Conservation (phyloP, 1,140 invertebrate genomes). For the Ips typographus region DNA sequence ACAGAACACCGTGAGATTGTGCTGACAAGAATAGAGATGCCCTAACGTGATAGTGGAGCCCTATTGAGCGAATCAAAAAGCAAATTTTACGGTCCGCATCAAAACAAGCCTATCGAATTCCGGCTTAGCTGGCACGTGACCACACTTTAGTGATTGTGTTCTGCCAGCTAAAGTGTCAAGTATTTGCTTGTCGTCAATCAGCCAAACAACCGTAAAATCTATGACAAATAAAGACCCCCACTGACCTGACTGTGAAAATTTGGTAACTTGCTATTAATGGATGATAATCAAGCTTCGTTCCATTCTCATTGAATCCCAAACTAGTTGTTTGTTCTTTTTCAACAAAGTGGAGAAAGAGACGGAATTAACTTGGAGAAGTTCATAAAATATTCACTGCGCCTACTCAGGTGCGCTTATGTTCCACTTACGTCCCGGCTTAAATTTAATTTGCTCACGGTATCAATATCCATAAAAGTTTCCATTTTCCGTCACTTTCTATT, state of each 20-base stretch:
- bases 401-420: slow-evolving; percentile 39
- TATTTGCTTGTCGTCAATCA: slow-evolving; percentile 27
- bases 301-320: no score
- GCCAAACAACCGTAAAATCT: slow-evolving; percentile 6
- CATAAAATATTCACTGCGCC: slow-evolving; percentile 27
- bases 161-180: slow-evolving; percentile 13
- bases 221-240: background rate
- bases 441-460: slow-evolving; percentile 38
- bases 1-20: slow-evolving; percentile 18
- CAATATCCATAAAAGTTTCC: slow-evolving; percentile 41
- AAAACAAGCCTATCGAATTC: slow-evolving; percentile 39
- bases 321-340: no score
- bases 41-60: slow-evolving; percentile 9
- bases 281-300: no score
- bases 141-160: slow-evolving; percentile 23
- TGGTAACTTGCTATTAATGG: no score
- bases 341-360: no score
- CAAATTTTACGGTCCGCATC: slow-evolving; percentile 33
- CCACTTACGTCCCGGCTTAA: slow-evolving; percentile 38
- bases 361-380: no score
- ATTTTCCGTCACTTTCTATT: slow-evolving; percentile 38
- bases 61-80: slow-evolving; percentile 27
- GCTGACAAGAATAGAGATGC: slow-evolving; percentile 1
- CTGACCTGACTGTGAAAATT: no score
- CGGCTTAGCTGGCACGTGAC: slow-evolving; percentile 40